These are phyloP conservation scores for Canis aureus DNA, from an alignment of 2,113 vertebrate genomes.

Conservation along the genomic window DNA sequence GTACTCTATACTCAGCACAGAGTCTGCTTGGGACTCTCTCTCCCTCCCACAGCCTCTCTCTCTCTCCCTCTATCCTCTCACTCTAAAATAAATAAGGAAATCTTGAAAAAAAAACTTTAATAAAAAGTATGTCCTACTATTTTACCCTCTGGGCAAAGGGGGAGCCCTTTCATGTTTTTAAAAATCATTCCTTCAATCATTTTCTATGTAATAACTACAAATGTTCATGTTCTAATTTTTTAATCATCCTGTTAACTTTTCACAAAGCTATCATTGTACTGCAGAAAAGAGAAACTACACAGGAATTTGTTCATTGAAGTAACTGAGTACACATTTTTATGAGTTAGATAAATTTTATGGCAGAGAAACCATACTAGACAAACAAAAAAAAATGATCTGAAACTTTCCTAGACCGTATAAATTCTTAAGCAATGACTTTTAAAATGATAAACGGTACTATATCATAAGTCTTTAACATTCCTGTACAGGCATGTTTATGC, in stretches of 20 bases:
- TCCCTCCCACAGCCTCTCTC: background rate
- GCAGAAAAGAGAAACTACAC: background rate
- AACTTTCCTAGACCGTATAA: constrained; percentile 24
- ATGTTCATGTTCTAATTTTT: background rate
- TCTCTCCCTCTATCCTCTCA: too few relatives aligned
- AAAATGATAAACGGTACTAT: constrained; percentile 4
- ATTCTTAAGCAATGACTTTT: constrained; percentile 30
- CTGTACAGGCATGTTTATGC: background rate
- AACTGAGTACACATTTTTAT: background rate
- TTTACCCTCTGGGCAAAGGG: background rate
- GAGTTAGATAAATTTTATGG: background rate
- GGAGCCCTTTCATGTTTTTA: background rate
- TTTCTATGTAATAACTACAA: background rate
- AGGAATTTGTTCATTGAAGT: background rate
- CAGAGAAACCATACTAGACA: background rate
- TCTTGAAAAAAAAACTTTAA: too few relatives aligned
- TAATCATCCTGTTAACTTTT: background rate
- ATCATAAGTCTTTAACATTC: background rate
- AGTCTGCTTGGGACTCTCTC: background rate
- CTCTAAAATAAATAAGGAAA: too few relatives aligned
- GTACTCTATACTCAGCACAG: background rate
- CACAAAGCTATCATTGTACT: background rate
- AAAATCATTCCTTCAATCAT: constrained; percentile 9
- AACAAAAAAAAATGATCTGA: background rate
- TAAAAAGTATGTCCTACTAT: background rate